Evolutionary conservation across 2,888 invertebrate species (phyloP).

Genomic region (Drosophila rellima): DNA sequence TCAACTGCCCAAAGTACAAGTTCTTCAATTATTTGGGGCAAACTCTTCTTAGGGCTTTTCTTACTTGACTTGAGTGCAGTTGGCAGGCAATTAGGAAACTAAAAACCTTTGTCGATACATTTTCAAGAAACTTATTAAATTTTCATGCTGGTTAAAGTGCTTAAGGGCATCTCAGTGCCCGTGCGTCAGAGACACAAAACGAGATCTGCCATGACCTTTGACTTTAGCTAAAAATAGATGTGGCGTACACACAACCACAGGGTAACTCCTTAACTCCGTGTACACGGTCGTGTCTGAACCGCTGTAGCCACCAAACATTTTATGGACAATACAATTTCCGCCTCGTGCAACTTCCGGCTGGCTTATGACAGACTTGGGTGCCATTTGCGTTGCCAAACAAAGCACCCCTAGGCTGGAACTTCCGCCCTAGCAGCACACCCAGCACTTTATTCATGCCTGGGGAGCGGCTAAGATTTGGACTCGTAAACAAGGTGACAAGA

Average conservation of each 20-base stretch:
- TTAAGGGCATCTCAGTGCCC: constrained; percentile 14
- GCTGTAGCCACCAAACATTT: constrained; percentile 52
- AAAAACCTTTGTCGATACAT: constrained; percentile 33
- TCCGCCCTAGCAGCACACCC: constrained; percentile 20
- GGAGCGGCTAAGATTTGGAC: constrained; percentile 28
- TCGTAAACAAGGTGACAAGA: constrained; percentile 43
- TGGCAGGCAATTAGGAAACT: constrained; percentile 53
- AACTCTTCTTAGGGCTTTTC: constrained; percentile 2
- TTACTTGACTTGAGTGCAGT: constrained; percentile 34
- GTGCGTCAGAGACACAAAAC: constrained; percentile 22
- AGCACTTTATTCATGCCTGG: constrained; percentile 21
- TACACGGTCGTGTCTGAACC: constrained; percentile 11
- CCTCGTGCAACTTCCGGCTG: constrained; percentile 37
- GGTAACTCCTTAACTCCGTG: constrained; percentile 25
- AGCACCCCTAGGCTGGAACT: constrained; percentile 6
- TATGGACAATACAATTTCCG: constrained; percentile 66
- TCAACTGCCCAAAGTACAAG: constrained; percentile 10
- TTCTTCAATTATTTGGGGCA: constrained; percentile 32
- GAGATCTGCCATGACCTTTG: constrained; percentile 44
- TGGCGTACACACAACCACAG: constrained; percentile 13
- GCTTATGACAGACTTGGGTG: constrained; percentile 53
- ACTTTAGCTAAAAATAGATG: constrained; percentile 57
- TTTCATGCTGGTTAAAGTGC: constrained; percentile 39
- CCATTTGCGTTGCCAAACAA: constrained; percentile 48
- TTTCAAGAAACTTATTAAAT: constrained; percentile 46